Evolutionary conservation across 2,113 vertebrate species (phyloP), one percentile per base, ranked within the genome.

Genomic region (Strix uralensis): DNA sequence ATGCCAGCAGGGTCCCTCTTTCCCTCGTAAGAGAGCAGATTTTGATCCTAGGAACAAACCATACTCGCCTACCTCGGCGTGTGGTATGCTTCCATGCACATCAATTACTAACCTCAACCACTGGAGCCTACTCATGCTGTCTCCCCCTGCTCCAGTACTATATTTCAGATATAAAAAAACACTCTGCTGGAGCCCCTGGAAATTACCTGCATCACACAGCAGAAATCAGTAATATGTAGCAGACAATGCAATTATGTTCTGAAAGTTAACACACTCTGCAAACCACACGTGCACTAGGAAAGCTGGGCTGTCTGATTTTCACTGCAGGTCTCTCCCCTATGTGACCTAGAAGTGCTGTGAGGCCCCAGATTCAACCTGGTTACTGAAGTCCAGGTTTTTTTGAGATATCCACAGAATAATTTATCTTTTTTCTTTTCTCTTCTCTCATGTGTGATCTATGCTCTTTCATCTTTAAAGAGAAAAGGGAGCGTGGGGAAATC

Each of bases 71-170:
- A 2, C 20, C 40, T n/a, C 10, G 7, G 7, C 30, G 65, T 6
- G 20, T 3, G 44, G 47, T 11, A 29, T 12, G 34, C 29, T 66
- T 32, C 49, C 42, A 7, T 7, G 7, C 2, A 12, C 0, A 2
- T 4, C 18, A 51, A 36, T 61, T 30, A 44, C 52, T 4, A 12
- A 38, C 13, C 49, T 21, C 44, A 62, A 14, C 30, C 52, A n/a
- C 0, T 10, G 14, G 23, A 74, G 25, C 51, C 47, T 38, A 8
- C 40, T 88, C 55, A 7, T 0, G 0, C 36, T 15, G 26, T 11
- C 38, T 52, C 7, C 7, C 15, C n/a, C 54, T 20, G 7, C 9
- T 17, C 47, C 44, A 25, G 0, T 3, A 2, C 23, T n/a, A 3
- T 14, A 3, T 15, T 44, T 15, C 44, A 67, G 59, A 58, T 30